Conservation (phyloP, 2,888 invertebrate species). For the Epistrophe grossulariae region DNA sequence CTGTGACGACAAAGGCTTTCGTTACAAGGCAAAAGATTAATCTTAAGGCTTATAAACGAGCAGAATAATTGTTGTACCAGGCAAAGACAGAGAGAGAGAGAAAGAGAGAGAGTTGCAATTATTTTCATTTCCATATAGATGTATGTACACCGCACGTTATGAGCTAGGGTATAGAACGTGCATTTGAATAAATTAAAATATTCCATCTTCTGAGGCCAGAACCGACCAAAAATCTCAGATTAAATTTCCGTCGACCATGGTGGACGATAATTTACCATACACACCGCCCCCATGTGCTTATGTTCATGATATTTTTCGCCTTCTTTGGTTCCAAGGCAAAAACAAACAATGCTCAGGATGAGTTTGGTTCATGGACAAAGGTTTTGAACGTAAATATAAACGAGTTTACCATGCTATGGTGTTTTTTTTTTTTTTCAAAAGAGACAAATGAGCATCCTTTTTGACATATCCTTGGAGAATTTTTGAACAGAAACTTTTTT, state of each 20-base stretch:
- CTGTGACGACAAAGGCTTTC: slow-evolving; percentile 74
- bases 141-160: slow-evolving; percentile 9
- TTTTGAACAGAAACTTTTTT: not conserved
- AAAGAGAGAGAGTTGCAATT: slow-evolving; percentile 40
- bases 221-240: slow-evolving; percentile 64
- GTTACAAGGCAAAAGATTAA: slow-evolving; percentile 74
- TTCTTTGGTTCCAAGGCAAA: slow-evolving; percentile 22
- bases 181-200: slow-evolving; percentile 75
- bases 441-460: slow-evolving; percentile 8
- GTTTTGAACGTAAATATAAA: not conserved
- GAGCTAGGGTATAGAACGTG: slow-evolving; percentile 55
- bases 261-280: slow-evolving; percentile 50
- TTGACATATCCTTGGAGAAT: slow-evolving; percentile 1
- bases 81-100: not conserved
- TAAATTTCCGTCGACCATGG: slow-evolving; percentile 58
- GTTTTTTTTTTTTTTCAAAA: not conserved
- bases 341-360: slow-evolving; percentile 39
- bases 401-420: not conserved
- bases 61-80: slow-evolving; percentile 62
- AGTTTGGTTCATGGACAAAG: slow-evolving; percentile 33
- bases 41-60: slow-evolving; percentile 71
- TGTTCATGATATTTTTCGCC: slow-evolving; percentile 31
- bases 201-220: slow-evolving; percentile 55
- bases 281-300: slow-evolving; percentile 9
- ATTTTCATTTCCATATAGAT: slow-evolving; percentile 31